Evolutionary conservation across 2,888 invertebrate genomes (phyloP).

Genomic region (Embidobia sp.): DNA sequence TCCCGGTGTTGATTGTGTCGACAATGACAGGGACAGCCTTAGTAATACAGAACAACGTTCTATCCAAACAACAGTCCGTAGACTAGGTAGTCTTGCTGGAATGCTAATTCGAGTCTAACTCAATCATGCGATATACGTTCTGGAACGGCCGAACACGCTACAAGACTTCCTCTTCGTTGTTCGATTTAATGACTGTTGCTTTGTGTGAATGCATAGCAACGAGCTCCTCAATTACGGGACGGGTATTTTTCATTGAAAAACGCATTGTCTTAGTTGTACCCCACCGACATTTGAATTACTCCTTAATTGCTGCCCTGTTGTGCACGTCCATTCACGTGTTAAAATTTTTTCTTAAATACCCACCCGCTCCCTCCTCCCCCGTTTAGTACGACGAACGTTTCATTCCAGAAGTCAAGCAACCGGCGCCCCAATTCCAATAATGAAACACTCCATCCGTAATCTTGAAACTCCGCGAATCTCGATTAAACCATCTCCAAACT

Average conservation of each 20-base stretch:
- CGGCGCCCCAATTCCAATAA: conserved; percentile 46
- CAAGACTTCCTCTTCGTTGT: conserved; percentile 57
- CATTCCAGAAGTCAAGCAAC: conserved; percentile 24
- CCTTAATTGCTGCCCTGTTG: conserved; percentile 2
- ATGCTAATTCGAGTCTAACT: conserved; percentile 67
- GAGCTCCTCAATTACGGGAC: conserved; percentile 4
- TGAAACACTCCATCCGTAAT: conserved; percentile 55
- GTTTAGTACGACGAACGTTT: conserved; percentile 22
- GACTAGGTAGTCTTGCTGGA: conserved; percentile 65
- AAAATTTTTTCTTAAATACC: background rate
- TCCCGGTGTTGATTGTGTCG: conserved; percentile 65
- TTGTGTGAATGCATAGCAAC: conserved; percentile 29
- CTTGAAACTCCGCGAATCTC: conserved; percentile 50
- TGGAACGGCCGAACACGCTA: conserved; percentile 49
- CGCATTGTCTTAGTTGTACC: background rate
- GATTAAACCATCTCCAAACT: conserved; percentile 57
- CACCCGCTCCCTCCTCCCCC: too few species aligned
- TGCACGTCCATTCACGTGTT: background rate
- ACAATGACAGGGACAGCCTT: conserved; percentile 71
- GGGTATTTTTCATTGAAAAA: conserved; percentile 6
- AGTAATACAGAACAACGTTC: conserved; percentile 68
- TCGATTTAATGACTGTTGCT: conserved; percentile 47
- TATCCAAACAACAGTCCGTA: conserved; percentile 61
- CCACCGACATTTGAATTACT: conserved; percentile 8
- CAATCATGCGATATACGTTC: conserved; percentile 55